phyloP scores from a whole-genome alignment of 2,113 vertebrate species.

The Pandion haliaetus region DNA sequence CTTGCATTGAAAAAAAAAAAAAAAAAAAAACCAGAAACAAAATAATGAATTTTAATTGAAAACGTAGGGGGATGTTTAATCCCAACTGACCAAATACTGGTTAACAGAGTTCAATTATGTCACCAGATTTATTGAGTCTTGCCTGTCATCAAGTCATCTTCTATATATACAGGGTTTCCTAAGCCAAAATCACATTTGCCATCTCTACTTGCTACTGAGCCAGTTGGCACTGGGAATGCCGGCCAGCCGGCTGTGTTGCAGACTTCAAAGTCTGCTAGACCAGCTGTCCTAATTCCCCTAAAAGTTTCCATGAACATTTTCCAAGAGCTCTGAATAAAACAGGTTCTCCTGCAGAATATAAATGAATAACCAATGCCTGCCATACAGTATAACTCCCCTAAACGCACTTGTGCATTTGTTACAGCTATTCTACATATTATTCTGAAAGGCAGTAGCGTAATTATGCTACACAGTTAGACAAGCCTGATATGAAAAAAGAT shows the following conservation, averaged over 20 bases:
- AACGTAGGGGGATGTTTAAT: neutral
- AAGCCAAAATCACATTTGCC: slow-evolving; percentile 45
- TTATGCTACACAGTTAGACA: neutral
- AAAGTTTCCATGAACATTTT: slow-evolving; percentile 43
- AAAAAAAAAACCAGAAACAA: neutral
- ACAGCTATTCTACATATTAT: neutral
- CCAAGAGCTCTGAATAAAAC: slow-evolving; percentile 27
- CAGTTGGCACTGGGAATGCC: slow-evolving; percentile 44
- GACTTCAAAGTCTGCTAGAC: slow-evolving; percentile 48
- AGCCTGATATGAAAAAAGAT: neutral
- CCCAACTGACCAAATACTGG: slow-evolving; percentile 1
- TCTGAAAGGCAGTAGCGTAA: neutral
- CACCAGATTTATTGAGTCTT: slow-evolving; percentile 53
- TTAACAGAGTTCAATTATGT: slow-evolving; percentile 48
- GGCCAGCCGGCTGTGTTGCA: slow-evolving; percentile 13
- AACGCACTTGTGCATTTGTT: neutral
- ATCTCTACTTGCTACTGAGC: slow-evolving; percentile 46
- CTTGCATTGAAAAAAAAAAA: neutral
- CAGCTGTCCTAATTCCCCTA: slow-evolving; percentile 41
- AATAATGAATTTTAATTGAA: neutral
- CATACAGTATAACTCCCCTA: neutral
- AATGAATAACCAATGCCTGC: neutral
- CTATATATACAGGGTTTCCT: slow-evolving; percentile 22
- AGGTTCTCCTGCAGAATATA: neutral
- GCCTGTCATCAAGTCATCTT: slow-evolving; percentile 45